Conservation (phyloP, 2,888 invertebrate genomes). For the Piscicola geometra region DNA sequence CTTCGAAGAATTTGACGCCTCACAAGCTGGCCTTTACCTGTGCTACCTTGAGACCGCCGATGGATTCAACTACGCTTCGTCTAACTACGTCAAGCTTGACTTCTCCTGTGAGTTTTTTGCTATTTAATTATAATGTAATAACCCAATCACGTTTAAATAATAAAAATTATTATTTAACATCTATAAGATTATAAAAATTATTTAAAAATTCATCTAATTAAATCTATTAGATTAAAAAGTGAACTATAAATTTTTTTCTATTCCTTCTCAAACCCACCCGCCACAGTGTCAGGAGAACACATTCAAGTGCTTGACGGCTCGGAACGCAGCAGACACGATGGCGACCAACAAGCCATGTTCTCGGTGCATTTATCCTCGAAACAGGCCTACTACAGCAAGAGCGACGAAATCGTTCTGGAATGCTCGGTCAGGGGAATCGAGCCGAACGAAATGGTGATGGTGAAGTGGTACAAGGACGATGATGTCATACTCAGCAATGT, state of each 20-base stretch:
- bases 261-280: too few relatives aligned
- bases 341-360: neutral
- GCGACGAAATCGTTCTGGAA: constrained; percentile 8
- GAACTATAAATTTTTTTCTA: too few relatives aligned
- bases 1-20: constrained; percentile 10
- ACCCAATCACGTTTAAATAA: neutral
- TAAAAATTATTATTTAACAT: too few relatives aligned
- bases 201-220: too few relatives aligned
- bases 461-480: constrained; percentile 24
- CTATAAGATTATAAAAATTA: too few relatives aligned
- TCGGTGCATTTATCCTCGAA: neutral
- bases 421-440: neutral
- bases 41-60: neutral
- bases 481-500: neutral
- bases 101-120: neutral
- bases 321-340: neutral
- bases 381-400: neutral
- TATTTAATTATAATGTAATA: neutral
- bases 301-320: neutral
- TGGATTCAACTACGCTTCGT: neutral
- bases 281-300: neutral
- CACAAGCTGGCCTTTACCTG: constrained; percentile 3
- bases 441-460: constrained; percentile 3
- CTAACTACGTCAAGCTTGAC: constrained; percentile 5
- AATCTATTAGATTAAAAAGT: too few relatives aligned